phyloP scores from a whole-genome alignment of 2,797 vertebrate genomes.

The Eospalax fontanierii region DNA sequence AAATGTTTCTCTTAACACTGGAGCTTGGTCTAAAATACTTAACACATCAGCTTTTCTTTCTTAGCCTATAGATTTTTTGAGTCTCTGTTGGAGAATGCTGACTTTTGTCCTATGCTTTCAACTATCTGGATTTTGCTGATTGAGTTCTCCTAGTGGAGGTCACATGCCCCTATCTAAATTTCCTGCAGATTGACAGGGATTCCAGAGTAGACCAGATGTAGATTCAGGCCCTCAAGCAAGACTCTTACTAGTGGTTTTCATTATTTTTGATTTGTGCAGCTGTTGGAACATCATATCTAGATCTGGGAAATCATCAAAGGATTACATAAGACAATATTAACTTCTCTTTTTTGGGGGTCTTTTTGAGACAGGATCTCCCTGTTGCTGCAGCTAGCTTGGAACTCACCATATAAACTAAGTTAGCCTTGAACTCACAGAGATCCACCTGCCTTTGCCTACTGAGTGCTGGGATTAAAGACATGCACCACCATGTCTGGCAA shows the following conservation, averaged over 20 bases:
- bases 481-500: too few relatives aligned
- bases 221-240: background rate
- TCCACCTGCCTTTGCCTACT: too few relatives aligned
- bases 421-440: too few relatives aligned
- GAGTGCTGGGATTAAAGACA: too few relatives aligned
- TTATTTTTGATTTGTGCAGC: background rate
- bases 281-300: background rate
- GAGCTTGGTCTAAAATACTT: background rate
- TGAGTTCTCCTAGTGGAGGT: background rate
- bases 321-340: background rate
- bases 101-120: background rate
- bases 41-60: background rate
- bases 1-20: background rate
- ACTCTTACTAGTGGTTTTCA: background rate
- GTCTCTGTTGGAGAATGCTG: background rate
- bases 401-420: too few relatives aligned
- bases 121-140: background rate
- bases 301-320: background rate
- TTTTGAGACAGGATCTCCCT: too few relatives aligned
- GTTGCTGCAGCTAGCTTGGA: too few relatives aligned
- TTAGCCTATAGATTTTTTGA: background rate
- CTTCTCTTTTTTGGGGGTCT: too few relatives aligned
- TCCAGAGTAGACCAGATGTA: background rate
- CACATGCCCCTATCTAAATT: background rate
- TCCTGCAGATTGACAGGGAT: background rate